Evolutionary conservation across 2,113 vertebrate genomes (phyloP).

Genomic region (Dicentrarchus labrax): DNA sequence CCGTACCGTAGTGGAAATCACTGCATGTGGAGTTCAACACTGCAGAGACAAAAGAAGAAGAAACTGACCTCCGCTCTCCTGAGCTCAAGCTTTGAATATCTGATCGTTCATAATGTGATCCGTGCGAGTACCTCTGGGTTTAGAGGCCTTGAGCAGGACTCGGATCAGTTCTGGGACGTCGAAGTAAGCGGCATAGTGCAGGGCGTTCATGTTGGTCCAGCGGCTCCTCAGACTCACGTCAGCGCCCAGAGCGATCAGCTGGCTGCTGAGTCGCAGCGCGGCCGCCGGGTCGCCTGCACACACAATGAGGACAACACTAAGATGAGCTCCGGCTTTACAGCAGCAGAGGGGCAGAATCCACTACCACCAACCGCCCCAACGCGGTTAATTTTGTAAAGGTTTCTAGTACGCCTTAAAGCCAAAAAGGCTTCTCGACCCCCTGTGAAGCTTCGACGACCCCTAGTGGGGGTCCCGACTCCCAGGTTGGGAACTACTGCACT

Average conservation of each 20-base stretch:
- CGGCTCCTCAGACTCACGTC: slow-evolving; percentile 92
- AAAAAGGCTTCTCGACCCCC: no score
- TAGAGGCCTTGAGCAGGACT: slow-evolving; percentile 88
- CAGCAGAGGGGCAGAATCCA: not conserved
- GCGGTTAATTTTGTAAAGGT: no score
- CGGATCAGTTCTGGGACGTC: slow-evolving; percentile 93
- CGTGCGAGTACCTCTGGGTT: slow-evolving; percentile 85
- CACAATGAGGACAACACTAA: not conserved
- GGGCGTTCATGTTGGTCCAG: slow-evolving; percentile 96
- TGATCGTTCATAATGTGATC: no score
- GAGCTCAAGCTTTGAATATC: not conserved
- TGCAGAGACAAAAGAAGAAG: slow-evolving; percentile 52
- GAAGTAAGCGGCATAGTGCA: slow-evolving; percentile 95
- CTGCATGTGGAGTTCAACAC: slow-evolving; percentile 94
- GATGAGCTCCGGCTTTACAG: not conserved
- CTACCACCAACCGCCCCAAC: no score
- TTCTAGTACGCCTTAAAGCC: no score
- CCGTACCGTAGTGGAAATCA: slow-evolving; percentile 92
- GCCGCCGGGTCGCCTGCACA: slow-evolving; percentile 89
- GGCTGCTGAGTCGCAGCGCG: slow-evolving; percentile 88
- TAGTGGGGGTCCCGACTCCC: no score
- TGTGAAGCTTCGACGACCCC: no score
- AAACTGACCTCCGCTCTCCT: not conserved
- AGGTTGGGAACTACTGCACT: no score
- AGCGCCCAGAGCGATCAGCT: slow-evolving; percentile 89